Evolutionary conservation across 1,140 invertebrate species (phyloP).

Genomic region (Bombus sibiricus): DNA sequence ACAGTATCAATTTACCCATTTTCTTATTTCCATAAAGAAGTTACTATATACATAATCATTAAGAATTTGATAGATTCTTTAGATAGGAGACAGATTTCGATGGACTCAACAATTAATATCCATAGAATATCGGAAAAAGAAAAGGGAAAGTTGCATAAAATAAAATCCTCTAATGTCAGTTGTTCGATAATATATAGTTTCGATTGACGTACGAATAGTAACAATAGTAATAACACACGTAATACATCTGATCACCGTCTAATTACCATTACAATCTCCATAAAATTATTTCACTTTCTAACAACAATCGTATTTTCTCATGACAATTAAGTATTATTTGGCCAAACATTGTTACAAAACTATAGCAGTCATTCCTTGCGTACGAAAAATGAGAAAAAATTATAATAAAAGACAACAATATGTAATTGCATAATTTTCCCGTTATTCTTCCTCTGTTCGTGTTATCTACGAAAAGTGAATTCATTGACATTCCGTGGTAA

Average conservation of each 20-base stretch:
- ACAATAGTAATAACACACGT: background rate
- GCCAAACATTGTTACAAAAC: background rate
- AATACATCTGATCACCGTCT: background rate
- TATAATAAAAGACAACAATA: background rate
- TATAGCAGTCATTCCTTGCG: background rate
- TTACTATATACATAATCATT: background rate
- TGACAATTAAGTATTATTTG: background rate
- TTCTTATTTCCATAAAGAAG: background rate
- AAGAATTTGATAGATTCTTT: background rate
- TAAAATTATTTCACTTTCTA: constrained; percentile 8
- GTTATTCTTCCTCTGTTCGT: background rate
- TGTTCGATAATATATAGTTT: background rate
- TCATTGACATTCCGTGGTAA: background rate
- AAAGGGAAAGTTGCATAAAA: too few species aligned
- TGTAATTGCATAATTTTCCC: background rate
- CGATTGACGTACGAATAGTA: too few species aligned
- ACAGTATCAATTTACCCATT: background rate
- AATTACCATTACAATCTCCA: background rate
- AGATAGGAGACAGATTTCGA: background rate
- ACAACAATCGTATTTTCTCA: background rate
- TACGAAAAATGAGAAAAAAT: background rate
- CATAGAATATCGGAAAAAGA: too few species aligned
- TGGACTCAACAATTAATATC: too few species aligned
- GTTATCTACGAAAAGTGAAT: background rate
- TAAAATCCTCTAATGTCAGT: background rate